A percentile compares a stretch with the other conserved stretches of the same genome.
These are phyloP conservation scores for Ruditapes philippinarum DNA, from an alignment of 1,140 invertebrate genomes.

Conservation along the genomic window DNA sequence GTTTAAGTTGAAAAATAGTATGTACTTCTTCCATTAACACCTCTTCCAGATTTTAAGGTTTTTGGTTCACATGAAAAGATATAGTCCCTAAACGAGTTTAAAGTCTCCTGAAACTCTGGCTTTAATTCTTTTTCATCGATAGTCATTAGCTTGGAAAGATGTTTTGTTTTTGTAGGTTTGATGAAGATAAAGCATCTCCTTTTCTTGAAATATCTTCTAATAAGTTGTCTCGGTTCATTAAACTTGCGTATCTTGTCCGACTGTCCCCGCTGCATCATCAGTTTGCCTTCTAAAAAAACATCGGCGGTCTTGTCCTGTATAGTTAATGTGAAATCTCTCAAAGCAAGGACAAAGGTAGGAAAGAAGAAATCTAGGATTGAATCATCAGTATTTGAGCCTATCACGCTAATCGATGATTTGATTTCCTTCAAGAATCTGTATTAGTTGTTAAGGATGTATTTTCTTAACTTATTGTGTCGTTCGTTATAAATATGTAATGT, in stretches of 20 bases:
- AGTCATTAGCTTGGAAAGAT: not conserved
- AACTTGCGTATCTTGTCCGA: not conserved
- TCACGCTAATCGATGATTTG: not conserved
- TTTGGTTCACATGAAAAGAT: not conserved
- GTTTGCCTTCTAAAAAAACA: not conserved
- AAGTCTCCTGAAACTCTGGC: not conserved
- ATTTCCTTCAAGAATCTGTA: not conserved
- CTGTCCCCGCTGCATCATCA: not conserved
- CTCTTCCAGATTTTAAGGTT: not conserved
- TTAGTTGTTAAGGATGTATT: no score
- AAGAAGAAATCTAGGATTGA: not conserved
- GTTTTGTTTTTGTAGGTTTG: not conserved
- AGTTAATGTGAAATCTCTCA: not conserved
- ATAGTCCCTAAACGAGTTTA: not conserved
- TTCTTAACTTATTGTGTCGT: no score
- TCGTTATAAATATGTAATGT: no score
- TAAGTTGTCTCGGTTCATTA: not conserved
- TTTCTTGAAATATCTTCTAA: constrained; percentile 42
- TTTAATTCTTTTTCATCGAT: not conserved
- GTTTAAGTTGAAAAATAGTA: no score
- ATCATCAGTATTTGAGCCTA: not conserved
- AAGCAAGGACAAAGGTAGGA: not conserved
- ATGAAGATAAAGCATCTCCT: not conserved
- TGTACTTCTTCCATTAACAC: constrained; percentile 26
- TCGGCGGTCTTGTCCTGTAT: not conserved